Percentiles rank a stretch among this genome's conserved stretches.
These are phyloP conservation scores for Erythrocercus mccallii DNA, from an alignment of 2,113 vertebrate genomes.

Conservation along the genomic window DNA sequence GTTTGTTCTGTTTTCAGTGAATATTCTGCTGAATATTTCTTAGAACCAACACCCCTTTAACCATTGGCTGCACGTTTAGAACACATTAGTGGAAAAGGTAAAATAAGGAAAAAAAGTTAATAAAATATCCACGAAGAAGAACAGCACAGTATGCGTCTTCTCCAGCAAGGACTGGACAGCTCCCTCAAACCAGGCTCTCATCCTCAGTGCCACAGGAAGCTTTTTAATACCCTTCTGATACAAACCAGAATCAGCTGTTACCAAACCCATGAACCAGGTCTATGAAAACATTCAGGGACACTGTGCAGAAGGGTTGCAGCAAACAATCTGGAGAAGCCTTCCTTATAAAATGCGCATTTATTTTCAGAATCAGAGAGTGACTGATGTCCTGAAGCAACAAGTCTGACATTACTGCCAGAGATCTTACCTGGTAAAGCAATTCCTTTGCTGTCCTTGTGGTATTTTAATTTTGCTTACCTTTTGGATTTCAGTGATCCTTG, in stretches of 20 bases:
- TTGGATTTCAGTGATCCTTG: not conserved
- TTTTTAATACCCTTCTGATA: not conserved
- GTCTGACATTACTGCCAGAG: not conserved
- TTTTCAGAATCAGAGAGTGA: not conserved
- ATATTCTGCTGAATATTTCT: not conserved
- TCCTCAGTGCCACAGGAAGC: not conserved
- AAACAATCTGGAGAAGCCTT: not conserved
- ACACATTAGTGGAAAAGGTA: not conserved
- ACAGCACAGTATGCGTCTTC: not conserved
- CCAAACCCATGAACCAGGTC: not conserved
- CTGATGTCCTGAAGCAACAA: not conserved
- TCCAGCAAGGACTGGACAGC: slow-evolving; percentile 50
- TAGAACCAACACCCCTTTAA: not conserved
- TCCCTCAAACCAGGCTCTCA: not conserved
- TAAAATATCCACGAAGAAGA: not conserved
- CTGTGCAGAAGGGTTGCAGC: not conserved
- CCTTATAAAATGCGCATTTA: not conserved
- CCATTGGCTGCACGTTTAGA: not conserved
- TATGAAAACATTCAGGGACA: not conserved
- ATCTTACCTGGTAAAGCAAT: not conserved
- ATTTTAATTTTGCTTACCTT: not conserved
- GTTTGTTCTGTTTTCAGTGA: not conserved
- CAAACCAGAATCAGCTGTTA: not conserved
- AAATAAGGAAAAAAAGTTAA: not conserved
- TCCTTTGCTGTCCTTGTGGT: not conserved